A percentile compares a stretch with the other conserved stretches of the same genome.
phyloP scores from a whole-genome alignment of 1,140 invertebrate genomes.

The Branchinecta lindahli region DNA sequence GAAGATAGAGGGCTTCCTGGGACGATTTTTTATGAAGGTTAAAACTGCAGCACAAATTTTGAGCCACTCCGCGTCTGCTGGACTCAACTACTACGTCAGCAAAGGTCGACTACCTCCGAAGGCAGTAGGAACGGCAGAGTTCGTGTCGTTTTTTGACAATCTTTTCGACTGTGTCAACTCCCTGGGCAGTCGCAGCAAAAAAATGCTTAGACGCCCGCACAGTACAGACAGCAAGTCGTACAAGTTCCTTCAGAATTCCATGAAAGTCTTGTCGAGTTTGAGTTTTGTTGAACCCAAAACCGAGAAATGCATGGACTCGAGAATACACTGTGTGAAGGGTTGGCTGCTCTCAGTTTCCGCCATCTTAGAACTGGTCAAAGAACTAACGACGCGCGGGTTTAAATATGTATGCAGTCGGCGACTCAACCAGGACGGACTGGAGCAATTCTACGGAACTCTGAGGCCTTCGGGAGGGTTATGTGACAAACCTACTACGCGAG shows the following conservation, averaged over 20 bases:
- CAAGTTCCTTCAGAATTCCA: background rate
- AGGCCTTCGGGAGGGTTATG: background rate
- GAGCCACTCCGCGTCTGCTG: background rate
- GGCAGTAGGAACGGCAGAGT: background rate
- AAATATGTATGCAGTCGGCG: background rate
- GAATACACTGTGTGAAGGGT: conserved; percentile 8
- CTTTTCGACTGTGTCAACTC: conserved; percentile 1
- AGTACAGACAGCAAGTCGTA: background rate
- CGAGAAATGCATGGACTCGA: background rate
- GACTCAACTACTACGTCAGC: background rate
- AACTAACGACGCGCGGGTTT: background rate
- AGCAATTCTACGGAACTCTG: background rate
- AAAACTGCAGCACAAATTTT: too few relatives aligned
- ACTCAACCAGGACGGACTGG: background rate
- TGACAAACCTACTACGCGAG: background rate
- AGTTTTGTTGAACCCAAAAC: background rate
- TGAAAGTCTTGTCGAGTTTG: conserved; percentile 8
- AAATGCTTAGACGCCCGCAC: background rate
- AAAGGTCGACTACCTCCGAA: conserved; percentile 4
- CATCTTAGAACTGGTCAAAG: background rate
- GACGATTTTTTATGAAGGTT: background rate
- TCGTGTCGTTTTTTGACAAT: conserved; percentile 1
- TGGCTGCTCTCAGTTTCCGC: background rate
- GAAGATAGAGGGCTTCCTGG: background rate
- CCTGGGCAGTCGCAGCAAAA: background rate